Evolutionary conservation across 2,113 vertebrate genomes (phyloP), one percentile per base, ranked within the genome.

Genomic region (Carettochelys insculpta): DNA sequence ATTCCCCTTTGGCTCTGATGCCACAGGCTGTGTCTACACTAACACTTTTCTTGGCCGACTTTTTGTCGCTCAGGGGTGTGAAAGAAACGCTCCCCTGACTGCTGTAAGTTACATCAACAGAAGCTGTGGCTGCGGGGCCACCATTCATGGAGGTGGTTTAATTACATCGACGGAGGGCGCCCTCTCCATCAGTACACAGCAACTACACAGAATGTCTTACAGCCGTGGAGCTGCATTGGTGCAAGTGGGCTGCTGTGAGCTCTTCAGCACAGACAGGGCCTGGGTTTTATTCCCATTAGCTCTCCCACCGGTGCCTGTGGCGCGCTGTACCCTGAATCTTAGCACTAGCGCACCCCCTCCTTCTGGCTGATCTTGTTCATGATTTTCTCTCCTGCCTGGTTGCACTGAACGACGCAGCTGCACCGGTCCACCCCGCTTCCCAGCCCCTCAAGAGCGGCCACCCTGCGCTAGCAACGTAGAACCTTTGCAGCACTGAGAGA

Each of bases 331-430:
- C 56, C 38, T 38, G 75, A 52, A 77, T 85, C 82, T 94, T 80
- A 80, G 48, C 5, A 56, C 41, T 77, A 93, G 38, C 52, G 56
- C 43, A 79, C 24, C 34, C 13, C 27, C 71, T 48, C 85, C 78
- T 90, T 38, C 77, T 50, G 83, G 89, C 41, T 53, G 94, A 77
- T 93, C 93, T 95, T 94, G 89, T 95, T 96, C 48, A 90, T 92
- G 50, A 77, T 81, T 92, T 96, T 86, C 56, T 82, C 78, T 92
- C 80, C 81, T 90, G 90, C 82, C 41, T 29, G 86, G 80, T 80
- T 71, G 61, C 31, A 29, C 5, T 48, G 85, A 84, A 95, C 50
- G 61, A 89, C n/a, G 77, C 6, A 25, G 34, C 6, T 43, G 34
- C n/a, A 53, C 31, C 19, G 22, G 82, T 78, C 77, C 83, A 47